phyloP scores from a whole-genome alignment of 2,888 invertebrate genomes.

The Coenonympha glycerion region DNA sequence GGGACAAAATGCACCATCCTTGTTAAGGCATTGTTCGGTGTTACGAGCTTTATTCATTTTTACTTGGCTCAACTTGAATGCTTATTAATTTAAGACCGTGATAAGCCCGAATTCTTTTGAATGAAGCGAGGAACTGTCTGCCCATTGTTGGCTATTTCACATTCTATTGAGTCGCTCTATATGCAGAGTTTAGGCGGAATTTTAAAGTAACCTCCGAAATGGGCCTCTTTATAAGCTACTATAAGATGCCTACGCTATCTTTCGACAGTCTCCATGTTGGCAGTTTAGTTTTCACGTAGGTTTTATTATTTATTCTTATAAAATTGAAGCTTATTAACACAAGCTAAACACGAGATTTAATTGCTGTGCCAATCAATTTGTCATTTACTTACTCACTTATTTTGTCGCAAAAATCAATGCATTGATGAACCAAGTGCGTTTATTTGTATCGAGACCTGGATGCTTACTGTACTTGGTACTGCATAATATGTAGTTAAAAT shows the following conservation, averaged over 20 bases:
- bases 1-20: slow-evolving; percentile 76
- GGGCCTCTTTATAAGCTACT: slow-evolving; percentile 2
- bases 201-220: slow-evolving; percentile 15
- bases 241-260: background rate
- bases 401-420: too few relatives aligned
- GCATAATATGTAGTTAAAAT: slow-evolving; percentile 3
- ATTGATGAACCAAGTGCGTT: background rate
- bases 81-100: slow-evolving; percentile 76
- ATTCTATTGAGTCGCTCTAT: slow-evolving; percentile 51
- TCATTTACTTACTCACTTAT: too few relatives aligned
- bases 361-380: too few relatives aligned
- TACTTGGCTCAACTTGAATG: slow-evolving; percentile 76
- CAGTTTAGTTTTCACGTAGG: background rate
- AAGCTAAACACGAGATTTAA: too few relatives aligned
- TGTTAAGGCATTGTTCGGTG: slow-evolving; percentile 74
- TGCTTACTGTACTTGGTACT: too few relatives aligned
- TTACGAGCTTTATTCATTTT: slow-evolving; percentile 76
- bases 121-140: slow-evolving; percentile 69
- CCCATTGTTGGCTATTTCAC: slow-evolving; percentile 70
- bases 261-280: background rate
- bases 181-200: slow-evolving; percentile 17
- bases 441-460: background rate
- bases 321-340: too few relatives aligned
- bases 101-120: slow-evolving; percentile 74
- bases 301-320: too few relatives aligned